phyloP scores from a whole-genome alignment of 2,797 vertebrate genomes.

The Microcaecilia unicolor region DNA sequence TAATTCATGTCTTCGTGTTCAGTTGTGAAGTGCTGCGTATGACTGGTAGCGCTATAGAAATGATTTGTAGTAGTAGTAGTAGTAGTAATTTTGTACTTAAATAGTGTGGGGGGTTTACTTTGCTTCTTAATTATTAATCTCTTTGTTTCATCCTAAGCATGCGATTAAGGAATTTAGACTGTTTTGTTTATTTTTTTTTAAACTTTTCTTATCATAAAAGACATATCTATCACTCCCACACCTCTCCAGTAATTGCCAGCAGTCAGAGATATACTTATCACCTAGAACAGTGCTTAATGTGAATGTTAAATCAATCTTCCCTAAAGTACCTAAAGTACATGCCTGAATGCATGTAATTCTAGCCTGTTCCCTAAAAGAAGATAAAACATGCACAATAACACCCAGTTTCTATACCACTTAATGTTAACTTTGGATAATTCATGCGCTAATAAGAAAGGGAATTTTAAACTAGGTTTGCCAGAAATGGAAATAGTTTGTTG shows the following conservation, averaged over 20 bases:
- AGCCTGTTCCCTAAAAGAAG: slow-evolving; percentile 42
- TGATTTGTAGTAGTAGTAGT: no score
- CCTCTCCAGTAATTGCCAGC: slow-evolving; percentile 43
- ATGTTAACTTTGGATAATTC: slow-evolving; percentile 49
- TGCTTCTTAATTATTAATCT: slow-evolving; percentile 8
- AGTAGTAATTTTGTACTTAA: not conserved
- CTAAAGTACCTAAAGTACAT: slow-evolving; percentile 29
- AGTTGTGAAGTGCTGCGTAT: no score
- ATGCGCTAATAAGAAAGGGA: slow-evolving; percentile 49
- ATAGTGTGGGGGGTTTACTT: no score
- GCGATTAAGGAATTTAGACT: not conserved
- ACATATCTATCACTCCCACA: slow-evolving; percentile 6
- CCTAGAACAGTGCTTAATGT: slow-evolving; percentile 34
- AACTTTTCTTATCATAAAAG: slow-evolving; percentile 27
- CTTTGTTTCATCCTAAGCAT: not conserved
- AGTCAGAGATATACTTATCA: slow-evolving; percentile 37
- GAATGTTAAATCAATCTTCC: slow-evolving; percentile 34
- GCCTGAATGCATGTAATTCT: slow-evolving; percentile 39
- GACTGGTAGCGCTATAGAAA: no score
- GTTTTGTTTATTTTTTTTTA: no score
- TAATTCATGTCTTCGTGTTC: no score
- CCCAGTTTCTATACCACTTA: slow-evolving; percentile 46
- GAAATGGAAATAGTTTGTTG: no score
- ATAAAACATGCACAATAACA: slow-evolving; percentile 51
- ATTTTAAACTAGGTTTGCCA: slow-evolving; percentile 65